Percentiles rank a stretch among this genome's conserved stretches.
These are phyloP conservation scores for Scomberomorus guttatus DNA, from an alignment of 2,797 vertebrate species.

Conservation along the genomic window DNA sequence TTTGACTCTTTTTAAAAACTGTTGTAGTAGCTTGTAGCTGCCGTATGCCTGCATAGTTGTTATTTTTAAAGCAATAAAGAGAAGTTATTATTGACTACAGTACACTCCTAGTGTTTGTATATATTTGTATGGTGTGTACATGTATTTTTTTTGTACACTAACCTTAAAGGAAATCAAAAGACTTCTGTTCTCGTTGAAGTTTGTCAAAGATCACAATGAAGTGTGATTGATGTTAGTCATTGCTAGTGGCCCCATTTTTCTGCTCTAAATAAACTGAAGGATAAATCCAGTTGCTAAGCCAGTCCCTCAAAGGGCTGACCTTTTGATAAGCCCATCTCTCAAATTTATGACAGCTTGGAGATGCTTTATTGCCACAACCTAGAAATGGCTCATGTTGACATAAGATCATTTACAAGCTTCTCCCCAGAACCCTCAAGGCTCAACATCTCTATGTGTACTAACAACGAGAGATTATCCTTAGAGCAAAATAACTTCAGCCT, in stretches of 20 bases:
- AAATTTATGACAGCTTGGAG: conserved; percentile 75
- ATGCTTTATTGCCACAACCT: conserved; percentile 80
- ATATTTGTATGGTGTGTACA: too few relatives aligned
- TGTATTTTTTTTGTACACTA: neutral
- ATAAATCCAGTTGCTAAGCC: conserved; percentile 80
- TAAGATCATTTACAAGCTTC: conserved; percentile 78
- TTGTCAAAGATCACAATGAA: conserved; percentile 70
- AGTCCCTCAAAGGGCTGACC: conserved; percentile 80
- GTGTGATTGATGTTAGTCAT: conserved; percentile 73
- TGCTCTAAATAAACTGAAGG: conserved; percentile 82
- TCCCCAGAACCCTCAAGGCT: conserved; percentile 70
- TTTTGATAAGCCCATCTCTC: conserved; percentile 83
- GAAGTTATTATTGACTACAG: conserved; percentile 6
- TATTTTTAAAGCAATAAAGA: conserved; percentile 35
- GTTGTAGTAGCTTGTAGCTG: neutral
- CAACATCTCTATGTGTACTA: conserved; percentile 69
- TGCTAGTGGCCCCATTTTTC: conserved; percentile 72
- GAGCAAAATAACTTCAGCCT: conserved; percentile 61
- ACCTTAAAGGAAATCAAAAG: conserved; percentile 53
- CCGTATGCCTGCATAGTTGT: neutral
- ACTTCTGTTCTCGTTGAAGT: conserved; percentile 41
- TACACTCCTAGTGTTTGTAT: neutral
- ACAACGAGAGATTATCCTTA: conserved; percentile 75
- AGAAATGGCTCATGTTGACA: conserved; percentile 79
- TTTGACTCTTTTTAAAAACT: neutral